Evolutionary conservation across 2,113 vertebrate genomes (phyloP), one percentile per base, ranked within the genome.

Genomic region (Pyrgilauda ruficollis): DNA sequence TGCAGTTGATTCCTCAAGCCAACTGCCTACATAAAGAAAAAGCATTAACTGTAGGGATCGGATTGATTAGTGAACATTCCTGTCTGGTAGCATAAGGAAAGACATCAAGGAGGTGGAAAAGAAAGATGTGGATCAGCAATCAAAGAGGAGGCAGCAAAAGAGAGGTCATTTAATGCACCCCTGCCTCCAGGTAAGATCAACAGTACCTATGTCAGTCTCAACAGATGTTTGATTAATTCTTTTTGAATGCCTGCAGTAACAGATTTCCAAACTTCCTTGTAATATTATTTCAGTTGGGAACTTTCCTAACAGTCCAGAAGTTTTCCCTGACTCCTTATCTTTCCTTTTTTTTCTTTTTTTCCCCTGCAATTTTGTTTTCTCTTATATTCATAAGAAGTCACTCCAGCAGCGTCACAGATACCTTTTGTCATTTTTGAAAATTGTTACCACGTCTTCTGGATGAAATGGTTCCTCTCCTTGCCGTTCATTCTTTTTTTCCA

Each of bases 171-270:
- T 55, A n/a, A 39, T 55, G 67, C 72, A 66, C 43, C 75, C 43
- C 83, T 77, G 90, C 88, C 88, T 90, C 70, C 90, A 97, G 90
- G 88, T 95, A 78, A 93, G 79, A 89, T 67, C 92, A 93, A 41
- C 94, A 75, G 64, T 23, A 81, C 83, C 93, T 89, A 2, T 47
- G 50, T 44, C 27, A 6, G 18, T 62, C 94, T 83, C 55, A 44
- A 43, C 68, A 92, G 76, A 88, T 58, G 80, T 93, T 87, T 87
- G 63, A 75, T 96, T 86, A 84, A 89, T 90, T 95, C 47, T 67
- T 86, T 81, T 81, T n/a, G 81, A 93, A 70, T 74, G 56, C 59
- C 83, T 74, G 55, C 39, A 72, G 72, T 66, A 74, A 55, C 13
- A 86, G 72, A 47, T 77, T 90, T 95, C 76, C 7, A 19, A 62